Base-by-base conservation (phyloP, 2,113 vertebrate species). In the Ameiurus melas region DNA sequence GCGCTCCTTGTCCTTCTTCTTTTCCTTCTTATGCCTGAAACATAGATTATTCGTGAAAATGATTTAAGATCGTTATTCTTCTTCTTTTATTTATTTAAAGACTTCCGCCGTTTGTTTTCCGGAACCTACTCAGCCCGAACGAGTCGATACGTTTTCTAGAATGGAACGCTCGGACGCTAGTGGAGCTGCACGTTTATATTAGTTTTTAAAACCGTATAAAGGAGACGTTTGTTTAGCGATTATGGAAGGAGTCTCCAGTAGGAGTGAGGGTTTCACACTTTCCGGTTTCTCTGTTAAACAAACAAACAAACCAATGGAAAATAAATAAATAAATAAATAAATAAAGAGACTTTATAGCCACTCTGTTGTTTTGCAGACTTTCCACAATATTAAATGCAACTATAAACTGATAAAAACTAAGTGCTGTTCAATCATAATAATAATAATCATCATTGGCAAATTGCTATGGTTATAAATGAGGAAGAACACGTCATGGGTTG, bases 1-100 rank as follows among this genome's bases (percentile, higher is more conserved):
- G 58, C 97, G 96, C 17, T 98, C 98, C 90, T 99, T 99, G 77
- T 99, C 98, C 96, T 99, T 99, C 95, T 99, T 99, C 90, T 99
- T 99, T 83, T 99, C 98, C 58, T 99, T 99, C 96, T 99, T 99
- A 92, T 99, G 98, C 85, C 98, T 99, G 88, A 51, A 51, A 51
- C 47, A 1, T 47, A 47, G 6, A 7, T 47, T 47, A 6, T 1
- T 51, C 47, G 1, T 51, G 9, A 60, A 22, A 47, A 60, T 60
- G 22, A 60, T 20, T 60, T 4, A 22, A 22, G 19, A 60, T 12
- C 0, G 13, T n/a, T 47, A 47, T 43, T 43, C 4, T 43, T 43
- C 4, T 43, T 43, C 0, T 43, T 43, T 43, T 43, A 43, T 43
- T 43, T 5, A 4, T 39, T 43, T 5, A 9, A 51, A 51, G 47